Conservation (phyloP, 2,888 invertebrate genomes). For the Drosophila mercatorum region DNA sequence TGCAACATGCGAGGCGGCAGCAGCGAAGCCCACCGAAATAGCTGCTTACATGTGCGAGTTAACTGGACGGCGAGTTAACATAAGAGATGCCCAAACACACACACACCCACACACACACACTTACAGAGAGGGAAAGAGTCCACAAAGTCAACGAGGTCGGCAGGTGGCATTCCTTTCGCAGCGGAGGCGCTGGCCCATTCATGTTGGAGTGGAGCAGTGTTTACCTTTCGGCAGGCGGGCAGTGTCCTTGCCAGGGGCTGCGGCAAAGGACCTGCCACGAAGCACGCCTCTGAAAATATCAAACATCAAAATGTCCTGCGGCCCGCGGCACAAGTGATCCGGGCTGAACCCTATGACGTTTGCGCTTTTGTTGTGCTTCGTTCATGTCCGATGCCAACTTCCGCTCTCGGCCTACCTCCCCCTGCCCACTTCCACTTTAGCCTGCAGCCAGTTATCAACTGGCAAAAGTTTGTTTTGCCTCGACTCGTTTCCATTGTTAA, state of each 20-base stretch:
- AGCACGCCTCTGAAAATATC: slow-evolving; percentile 30
- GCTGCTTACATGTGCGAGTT: slow-evolving; percentile 59
- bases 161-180: slow-evolving; percentile 38
- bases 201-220: slow-evolving; percentile 60
- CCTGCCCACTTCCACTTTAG: not conserved
- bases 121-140: not conserved
- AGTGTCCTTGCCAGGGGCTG: slow-evolving; percentile 61
- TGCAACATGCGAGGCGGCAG: slow-evolving; percentile 59
- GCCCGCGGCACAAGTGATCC: slow-evolving; percentile 3
- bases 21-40: slow-evolving; percentile 33
- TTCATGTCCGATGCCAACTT: slow-evolving; percentile 56
- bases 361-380: slow-evolving; percentile 48
- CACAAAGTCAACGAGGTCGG: slow-evolving; percentile 74
- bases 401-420: slow-evolving; percentile 26
- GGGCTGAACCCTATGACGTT: slow-evolving; percentile 50
- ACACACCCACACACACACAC: slow-evolving; percentile 1
- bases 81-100: slow-evolving; percentile 10
- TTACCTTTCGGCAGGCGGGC: slow-evolving; percentile 53
- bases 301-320: slow-evolving; percentile 29
- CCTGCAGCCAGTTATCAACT: slow-evolving; percentile 48
- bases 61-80: slow-evolving; percentile 48
- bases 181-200: slow-evolving; percentile 49
- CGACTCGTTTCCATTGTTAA: slow-evolving; percentile 54
- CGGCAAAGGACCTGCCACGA: not conserved
- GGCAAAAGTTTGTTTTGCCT: slow-evolving; percentile 13